Evolutionary conservation across 2,888 invertebrate genomes (phyloP), one percentile per base, ranked within the genome.

Genomic region (Heliconius erato): DNA sequence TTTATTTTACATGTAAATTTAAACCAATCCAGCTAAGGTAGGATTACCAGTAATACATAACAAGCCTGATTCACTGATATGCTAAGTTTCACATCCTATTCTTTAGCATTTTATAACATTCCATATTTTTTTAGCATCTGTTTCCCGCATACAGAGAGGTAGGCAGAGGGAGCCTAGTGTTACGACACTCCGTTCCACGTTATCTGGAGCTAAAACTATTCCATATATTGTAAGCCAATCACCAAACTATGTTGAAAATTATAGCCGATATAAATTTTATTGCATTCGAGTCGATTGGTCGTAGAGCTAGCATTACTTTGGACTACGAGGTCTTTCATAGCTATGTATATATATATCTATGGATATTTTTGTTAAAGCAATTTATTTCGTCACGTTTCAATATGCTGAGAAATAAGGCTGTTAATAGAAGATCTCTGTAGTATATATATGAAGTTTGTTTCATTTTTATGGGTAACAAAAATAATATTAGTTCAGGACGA

Each of bases 241-340:
- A 81, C 79, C 80, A 81, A 79, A 84, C 76, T 82, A 84, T 81
- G 80, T 84, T 80, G 79, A 80, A 83, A 83, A 85, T 84, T 82
- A 85, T 84, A 81, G 82, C 79, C 80, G 79, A 76, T 84, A 85
- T 85, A 85, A 83, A 84, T 85, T 85, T 85, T 84, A 84, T 84
- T 84, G 80, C 71, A 74, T 74, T 76, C 49, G 77, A 85, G 81
- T 83, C 82, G 80, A 83, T 84, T 82, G 84, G 79, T 82, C 82
- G 82, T 72, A 72, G 79, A 80, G 67, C 71, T 81, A 78, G 81
- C 74, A 81, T 74, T 85, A 80, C 81, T 82, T 84, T 85, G 65
- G 84, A 63, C 82, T 76, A 59, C 83, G 82, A 81, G 79, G 83
- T 82, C 86, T 84, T 85, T 80, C 74, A 85, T 74, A 81, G 80